phyloP scores from a whole-genome alignment of 2,797 vertebrate species.

The Hafferia zeledoni region DNA sequence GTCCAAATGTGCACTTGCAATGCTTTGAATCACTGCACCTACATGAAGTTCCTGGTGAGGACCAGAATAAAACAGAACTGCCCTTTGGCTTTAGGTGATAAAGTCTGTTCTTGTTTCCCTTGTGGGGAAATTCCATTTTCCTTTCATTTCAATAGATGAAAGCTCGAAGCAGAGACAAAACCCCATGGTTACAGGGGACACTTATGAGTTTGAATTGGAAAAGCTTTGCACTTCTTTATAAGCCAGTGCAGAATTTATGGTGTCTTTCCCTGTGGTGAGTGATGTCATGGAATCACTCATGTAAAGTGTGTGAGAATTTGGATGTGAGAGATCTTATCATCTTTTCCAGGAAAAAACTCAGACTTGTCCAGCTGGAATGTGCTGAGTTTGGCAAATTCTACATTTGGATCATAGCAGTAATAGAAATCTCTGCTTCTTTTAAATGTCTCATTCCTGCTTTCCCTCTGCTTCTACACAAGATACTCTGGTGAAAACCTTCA shows the following conservation, averaged over 20 bases:
- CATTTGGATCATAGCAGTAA: background rate
- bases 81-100: background rate
- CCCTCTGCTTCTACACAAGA: background rate
- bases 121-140: background rate
- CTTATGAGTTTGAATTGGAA: background rate
- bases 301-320: background rate
- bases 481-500: background rate
- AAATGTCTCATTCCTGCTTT: background rate
- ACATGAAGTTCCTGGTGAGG: background rate
- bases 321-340: background rate
- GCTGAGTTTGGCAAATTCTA: conserved; percentile 12
- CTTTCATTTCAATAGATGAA: background rate
- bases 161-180: background rate
- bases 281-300: background rate
- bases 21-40: background rate
- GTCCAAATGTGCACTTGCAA: background rate
- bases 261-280: background rate
- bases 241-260: background rate
- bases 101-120: background rate
- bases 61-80: background rate
- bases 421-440: background rate
- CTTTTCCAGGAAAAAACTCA: background rate
- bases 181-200: background rate
- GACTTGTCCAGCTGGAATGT: background rate
- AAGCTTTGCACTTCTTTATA: background rate